phyloP scores from a whole-genome alignment of 2,113 vertebrate genomes.

The Microcebus lehilahytsara region DNA sequence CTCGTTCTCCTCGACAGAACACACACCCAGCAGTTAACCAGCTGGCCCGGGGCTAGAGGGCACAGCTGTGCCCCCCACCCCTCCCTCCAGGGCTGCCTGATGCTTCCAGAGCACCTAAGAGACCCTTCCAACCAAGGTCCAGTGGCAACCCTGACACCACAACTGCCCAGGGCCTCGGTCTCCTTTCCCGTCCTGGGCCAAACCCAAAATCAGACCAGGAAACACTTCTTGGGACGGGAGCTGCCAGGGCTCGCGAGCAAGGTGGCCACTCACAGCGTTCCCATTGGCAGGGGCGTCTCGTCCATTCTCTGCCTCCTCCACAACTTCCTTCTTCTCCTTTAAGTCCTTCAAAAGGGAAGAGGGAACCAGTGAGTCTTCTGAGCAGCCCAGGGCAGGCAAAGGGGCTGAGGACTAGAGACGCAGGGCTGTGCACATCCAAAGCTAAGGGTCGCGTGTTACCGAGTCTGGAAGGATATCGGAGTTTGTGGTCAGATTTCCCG shows the following conservation, averaged over 20 bases:
- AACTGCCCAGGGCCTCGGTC: not conserved
- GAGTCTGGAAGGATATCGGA: not conserved
- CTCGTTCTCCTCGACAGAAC: constrained; percentile 85
- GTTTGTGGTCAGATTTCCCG: not conserved
- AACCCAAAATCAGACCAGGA: not conserved
- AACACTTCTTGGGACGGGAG: not conserved
- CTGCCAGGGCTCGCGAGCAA: not conserved
- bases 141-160: fast-evolving
- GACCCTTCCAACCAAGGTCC: not conserved
- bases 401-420: not conserved
- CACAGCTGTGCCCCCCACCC: not conserved
- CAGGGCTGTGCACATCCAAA: not conserved
- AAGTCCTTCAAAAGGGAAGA: constrained; percentile 88
- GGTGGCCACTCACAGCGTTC: constrained; percentile 90
- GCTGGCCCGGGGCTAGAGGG: not conserved
- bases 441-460: too few relatives aligned
- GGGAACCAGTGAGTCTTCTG: constrained; percentile 65
- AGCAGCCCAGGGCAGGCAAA: not conserved
- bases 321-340: constrained; percentile 96
- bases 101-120: not conserved
- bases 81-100: not conserved
- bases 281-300: constrained; percentile 95
- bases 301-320: constrained; percentile 96
- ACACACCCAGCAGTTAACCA: constrained; percentile 19
- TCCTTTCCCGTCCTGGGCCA: not conserved